Evolutionary conservation across 2,888 invertebrate genomes (phyloP), one percentile per base, ranked within the genome.

Genomic region (Oithona nana): DNA sequence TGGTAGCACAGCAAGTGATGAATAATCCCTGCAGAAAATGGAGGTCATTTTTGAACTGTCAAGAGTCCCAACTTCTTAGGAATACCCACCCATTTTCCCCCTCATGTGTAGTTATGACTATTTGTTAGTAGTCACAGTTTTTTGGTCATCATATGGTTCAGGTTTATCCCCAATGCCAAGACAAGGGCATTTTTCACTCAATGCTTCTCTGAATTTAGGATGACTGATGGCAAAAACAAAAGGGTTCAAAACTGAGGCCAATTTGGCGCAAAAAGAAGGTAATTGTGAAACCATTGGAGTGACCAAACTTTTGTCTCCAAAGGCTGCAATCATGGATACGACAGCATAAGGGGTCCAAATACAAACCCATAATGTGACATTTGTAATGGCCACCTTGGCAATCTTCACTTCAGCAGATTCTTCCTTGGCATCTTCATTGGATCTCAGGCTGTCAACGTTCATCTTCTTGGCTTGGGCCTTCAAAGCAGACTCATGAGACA

Each of bases 401-500:
- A 67, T 66, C 28, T 66, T 63, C 58, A 66, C 64, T 52, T 67
- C 67, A 24, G 64, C 65, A 26, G 65, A 65, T 11, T 61, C 56
- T 8, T 22, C 59, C 13, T 56, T 28, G n/a, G 52, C 52, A 31
- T 62, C 56, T 29, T 62, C 30, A 58, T 61, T 66, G 39, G 86
- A 86, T 71, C 88, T 79, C 63, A 89, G 78, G 48, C 88, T 88
- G 65, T 88, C 84, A 3, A 89, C 89, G 73, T 89, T 89, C 89
- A 89, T 89, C 75, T 89, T 89, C 75, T 88, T 88, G 61, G 89
- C 89, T 75, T 89, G 88, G 72, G 88, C 88, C 68, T 86, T 79
- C 86, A 89, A 87, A 52, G 78, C 79, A 70, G 82, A 86, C 73
- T 89, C 88, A 75, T 89, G 89, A 68, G 83, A 84, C 64, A 83